These are phyloP conservation scores for Paramisgurnus dabryanus DNA, from an alignment of 2,113 vertebrate species.

Conservation along the genomic window DNA sequence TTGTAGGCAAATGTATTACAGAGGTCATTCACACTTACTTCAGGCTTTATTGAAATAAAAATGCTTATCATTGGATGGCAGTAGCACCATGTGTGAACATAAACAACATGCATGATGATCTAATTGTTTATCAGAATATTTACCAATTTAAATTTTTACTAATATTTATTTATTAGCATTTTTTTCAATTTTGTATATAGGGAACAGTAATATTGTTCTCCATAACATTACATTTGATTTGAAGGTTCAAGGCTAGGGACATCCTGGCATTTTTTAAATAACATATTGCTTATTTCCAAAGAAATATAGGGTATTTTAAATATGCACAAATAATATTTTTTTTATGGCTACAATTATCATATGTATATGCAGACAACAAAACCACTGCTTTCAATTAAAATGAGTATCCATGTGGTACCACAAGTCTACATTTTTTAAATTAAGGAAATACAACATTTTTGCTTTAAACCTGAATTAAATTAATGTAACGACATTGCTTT, in stretches of 20 bases:
- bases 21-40: slow-evolving; percentile 26
- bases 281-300: neutral
- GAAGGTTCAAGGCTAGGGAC: neutral
- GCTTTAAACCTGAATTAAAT: slow-evolving; percentile 6
- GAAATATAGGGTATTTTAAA: too few species aligned
- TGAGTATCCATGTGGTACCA: neutral
- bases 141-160: neutral
- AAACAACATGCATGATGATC: slow-evolving; percentile 31
- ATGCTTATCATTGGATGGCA: slow-evolving; percentile 17
- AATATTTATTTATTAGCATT: neutral
- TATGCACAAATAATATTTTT: too few species aligned
- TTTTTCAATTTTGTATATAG: neutral
- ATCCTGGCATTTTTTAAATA: neutral
- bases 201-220: slow-evolving; percentile 3
- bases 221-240: slow-evolving; percentile 1
- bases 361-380: neutral
- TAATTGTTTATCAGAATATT: slow-evolving; percentile 24
- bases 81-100: slow-evolving; percentile 36
- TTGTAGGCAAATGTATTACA: neutral
- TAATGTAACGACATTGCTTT: neutral
- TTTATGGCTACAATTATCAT: neutral
- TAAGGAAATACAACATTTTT: neutral
- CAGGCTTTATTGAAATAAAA: slow-evolving; percentile 33
- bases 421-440: neutral
- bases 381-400: neutral